phyloP scores from a whole-genome alignment of 1,140 invertebrate species.

The Harpegnathos saltator region DNA sequence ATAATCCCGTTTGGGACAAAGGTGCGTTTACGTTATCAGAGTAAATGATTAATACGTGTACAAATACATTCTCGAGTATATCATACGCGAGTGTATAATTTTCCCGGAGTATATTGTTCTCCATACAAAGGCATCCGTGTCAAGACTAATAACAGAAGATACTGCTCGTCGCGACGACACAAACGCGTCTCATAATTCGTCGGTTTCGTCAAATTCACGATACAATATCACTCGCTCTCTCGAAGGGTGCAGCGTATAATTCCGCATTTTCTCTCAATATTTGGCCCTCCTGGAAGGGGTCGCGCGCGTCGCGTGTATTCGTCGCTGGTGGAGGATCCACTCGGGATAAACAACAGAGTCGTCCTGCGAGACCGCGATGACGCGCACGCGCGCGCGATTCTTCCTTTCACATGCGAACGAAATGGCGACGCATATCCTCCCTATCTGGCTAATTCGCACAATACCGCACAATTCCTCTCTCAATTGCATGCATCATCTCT shows the following conservation, averaged over 20 bases:
- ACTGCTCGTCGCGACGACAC: neutral
- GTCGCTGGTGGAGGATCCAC: neutral
- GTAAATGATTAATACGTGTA: no score
- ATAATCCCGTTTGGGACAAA: no score
- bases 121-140: neutral
- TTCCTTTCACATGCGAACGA: no score
- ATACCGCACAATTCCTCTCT: no score
- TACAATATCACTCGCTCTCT: constrained; percentile 22
- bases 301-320: neutral
- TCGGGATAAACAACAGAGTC: constrained; percentile 4
- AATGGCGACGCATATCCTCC: neutral
- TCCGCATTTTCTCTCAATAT: neutral
- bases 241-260: neutral
- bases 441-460: neutral
- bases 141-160: neutral
- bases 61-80: no score
- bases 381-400: neutral
- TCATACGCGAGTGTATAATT: no score
- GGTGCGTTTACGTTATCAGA: no score
- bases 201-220: neutral
- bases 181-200: neutral
- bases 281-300: neutral
- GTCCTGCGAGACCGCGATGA: constrained; percentile 15
- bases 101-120: no score
- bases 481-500: no score